Evolutionary conservation across 2,888 invertebrate species (phyloP).

Genomic region (Meteorus colon): DNA sequence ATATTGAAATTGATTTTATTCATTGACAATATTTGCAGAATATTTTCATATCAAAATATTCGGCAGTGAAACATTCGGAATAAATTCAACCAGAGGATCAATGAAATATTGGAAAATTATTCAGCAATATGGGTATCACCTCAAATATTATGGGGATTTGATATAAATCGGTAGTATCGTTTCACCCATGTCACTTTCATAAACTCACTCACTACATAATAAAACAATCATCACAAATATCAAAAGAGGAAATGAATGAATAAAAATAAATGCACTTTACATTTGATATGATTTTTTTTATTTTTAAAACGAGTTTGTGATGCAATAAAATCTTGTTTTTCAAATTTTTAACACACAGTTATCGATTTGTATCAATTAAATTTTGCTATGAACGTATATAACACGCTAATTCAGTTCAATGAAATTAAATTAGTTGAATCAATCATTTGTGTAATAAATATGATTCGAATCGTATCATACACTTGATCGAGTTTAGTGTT

Average conservation of each 20-base stretch:
- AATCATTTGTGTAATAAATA: neutral
- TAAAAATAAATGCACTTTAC: neutral
- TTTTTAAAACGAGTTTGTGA: neutral
- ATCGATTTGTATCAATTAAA: constrained; percentile 4
- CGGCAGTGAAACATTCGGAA: neutral
- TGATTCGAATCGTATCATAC: neutral
- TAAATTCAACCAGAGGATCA: constrained; percentile 19
- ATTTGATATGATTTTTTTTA: neutral
- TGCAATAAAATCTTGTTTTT: constrained; percentile 1
- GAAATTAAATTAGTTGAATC: constrained; percentile 5
- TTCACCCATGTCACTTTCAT: constrained; percentile 47
- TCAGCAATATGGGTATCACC: constrained; percentile 62
- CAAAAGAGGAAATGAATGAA: neutral
- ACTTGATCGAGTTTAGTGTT: neutral
- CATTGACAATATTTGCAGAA: neutral
- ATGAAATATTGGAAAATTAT: constrained; percentile 68
- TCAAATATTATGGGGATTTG: constrained; percentile 18
- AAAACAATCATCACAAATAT: neutral
- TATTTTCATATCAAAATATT: neutral
- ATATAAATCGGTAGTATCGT: constrained; percentile 53
- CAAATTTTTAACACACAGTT: neutral
- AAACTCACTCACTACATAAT: neutral
- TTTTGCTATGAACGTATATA: neutral
- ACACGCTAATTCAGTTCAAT: neutral
- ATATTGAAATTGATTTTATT: neutral